Evolutionary conservation across 2,113 vertebrate genomes (phyloP).

Genomic region (Gobius niger): DNA sequence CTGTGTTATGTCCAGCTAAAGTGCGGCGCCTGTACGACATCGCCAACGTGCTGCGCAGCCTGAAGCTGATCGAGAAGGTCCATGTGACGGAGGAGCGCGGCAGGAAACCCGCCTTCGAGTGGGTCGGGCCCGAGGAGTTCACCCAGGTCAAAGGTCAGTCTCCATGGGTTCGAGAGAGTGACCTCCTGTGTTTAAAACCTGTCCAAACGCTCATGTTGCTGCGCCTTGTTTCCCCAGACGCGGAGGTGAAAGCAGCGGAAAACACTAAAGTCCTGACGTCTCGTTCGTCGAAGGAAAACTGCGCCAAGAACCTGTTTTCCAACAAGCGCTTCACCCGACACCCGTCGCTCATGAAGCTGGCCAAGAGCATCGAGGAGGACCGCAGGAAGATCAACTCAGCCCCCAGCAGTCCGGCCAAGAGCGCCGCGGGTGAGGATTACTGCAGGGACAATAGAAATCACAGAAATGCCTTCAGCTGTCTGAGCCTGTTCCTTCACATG

Average conservation of each 20-base stretch:
- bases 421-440: neutral
- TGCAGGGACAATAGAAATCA: too few relatives aligned
- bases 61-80: constrained; percentile 95
- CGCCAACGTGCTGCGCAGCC: constrained; percentile 93
- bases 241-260: neutral
- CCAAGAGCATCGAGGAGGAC: constrained; percentile 87
- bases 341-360: constrained; percentile 89
- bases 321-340: constrained; percentile 90
- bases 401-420: constrained; percentile 86
- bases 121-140: constrained; percentile 87
- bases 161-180: too few relatives aligned
- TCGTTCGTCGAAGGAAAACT: constrained; percentile 80
- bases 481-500: too few relatives aligned
- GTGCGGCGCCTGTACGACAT: constrained; percentile 95
- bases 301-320: constrained; percentile 93
- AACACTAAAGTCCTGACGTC: constrained; percentile 58
- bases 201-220: too few relatives aligned
- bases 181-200: too few relatives aligned
- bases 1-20: constrained; percentile 81
- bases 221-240: constrained; percentile 2
- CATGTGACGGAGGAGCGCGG: constrained; percentile 89
- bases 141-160: constrained; percentile 73
- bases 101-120: constrained; percentile 95
- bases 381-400: constrained; percentile 92
- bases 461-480: too few relatives aligned